These are phyloP conservation scores for Liolophura sinensis DNA, from an alignment of 1,140 invertebrate genomes.

Conservation along the genomic window DNA sequence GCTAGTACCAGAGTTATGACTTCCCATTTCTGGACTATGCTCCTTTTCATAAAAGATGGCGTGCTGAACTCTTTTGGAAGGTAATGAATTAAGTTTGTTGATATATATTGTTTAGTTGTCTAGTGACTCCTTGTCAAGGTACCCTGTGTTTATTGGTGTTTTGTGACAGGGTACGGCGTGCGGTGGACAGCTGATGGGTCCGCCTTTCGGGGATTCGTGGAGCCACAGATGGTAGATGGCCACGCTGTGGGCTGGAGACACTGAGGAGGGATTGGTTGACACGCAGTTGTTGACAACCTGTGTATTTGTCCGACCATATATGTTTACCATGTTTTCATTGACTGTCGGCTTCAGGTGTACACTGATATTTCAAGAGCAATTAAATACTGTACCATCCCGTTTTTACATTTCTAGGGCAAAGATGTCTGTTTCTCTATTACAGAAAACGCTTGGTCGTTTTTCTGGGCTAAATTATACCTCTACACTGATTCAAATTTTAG, in stretches of 20 bases:
- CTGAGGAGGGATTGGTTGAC: slow-evolving; percentile 27
- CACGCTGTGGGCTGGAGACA: slow-evolving; percentile 53
- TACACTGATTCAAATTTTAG: no score
- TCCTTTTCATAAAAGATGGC: not conserved
- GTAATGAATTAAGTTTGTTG: not conserved
- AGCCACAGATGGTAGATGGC: slow-evolving; percentile 55
- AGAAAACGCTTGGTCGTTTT: no score
- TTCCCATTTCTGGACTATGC: slow-evolving; percentile 4
- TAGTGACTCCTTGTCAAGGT: not conserved
- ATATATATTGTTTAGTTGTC: not conserved
- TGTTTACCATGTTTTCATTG: no score
- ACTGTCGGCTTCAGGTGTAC: no score
- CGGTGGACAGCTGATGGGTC: slow-evolving; percentile 51
- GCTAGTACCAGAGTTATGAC: not conserved
- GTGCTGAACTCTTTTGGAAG: not conserved
- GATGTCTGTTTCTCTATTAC: no score
- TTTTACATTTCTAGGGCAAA: no score
- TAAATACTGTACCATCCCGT: no score
- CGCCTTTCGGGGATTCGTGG: slow-evolving; percentile 51
- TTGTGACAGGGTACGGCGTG: slow-evolving; percentile 44
- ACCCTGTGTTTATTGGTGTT: not conserved
- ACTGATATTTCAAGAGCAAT: no score
- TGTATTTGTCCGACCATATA: no score
- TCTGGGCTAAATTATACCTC: no score
- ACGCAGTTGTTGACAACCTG: no score